Conservation (phyloP, 2,113 vertebrate species). For the Diadophis punctatus region DNA sequence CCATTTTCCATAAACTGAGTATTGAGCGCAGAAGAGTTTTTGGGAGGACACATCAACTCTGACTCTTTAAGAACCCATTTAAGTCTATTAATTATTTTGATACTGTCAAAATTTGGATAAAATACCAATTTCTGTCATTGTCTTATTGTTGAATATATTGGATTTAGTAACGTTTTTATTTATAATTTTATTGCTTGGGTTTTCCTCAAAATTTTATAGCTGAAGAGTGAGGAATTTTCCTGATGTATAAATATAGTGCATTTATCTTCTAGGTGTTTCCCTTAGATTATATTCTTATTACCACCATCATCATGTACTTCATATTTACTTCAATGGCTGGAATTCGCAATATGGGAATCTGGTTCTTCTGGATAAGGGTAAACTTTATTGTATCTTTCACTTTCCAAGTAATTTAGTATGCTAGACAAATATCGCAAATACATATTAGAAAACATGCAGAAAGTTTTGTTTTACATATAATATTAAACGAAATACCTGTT, state of each 20-base stretch:
- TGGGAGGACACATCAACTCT: background rate
- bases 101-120: background rate
- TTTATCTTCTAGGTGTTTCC: constrained; percentile 85
- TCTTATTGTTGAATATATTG: background rate
- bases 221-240: background rate
- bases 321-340: constrained; percentile 98
- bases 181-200: background rate
- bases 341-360: constrained; percentile 96
- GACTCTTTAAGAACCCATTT: background rate
- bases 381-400: constrained; percentile 16
- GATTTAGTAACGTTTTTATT: background rate
- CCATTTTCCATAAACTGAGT: background rate
- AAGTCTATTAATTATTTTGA: background rate
- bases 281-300: constrained; percentile 95
- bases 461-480: background rate
- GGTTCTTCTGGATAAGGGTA: constrained; percentile 99
- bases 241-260: background rate
- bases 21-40: background rate
- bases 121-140: background rate
- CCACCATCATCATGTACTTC: constrained; percentile 95
- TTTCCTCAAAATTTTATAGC: background rate
- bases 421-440: background rate
- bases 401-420: background rate
- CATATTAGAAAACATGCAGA: background rate
- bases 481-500: background rate